phyloP scores from a whole-genome alignment of 2,888 invertebrate species.

The Formica aserva region DNA sequence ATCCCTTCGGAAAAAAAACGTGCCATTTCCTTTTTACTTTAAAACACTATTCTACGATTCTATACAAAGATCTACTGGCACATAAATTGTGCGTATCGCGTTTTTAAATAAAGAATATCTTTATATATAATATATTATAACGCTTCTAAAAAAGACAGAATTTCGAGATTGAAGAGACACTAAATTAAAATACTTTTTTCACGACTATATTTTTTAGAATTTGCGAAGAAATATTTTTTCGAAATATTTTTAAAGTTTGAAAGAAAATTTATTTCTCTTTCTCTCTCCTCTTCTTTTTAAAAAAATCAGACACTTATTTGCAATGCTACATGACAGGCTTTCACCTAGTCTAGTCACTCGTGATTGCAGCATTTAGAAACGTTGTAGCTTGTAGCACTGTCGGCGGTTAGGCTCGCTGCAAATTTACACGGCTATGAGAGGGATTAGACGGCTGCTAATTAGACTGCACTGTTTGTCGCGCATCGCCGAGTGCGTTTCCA shows the following conservation, averaged over 20 bases:
- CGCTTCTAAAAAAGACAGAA: not conserved
- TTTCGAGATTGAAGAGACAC: not conserved
- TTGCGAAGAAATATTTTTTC: not conserved
- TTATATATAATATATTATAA: not conserved
- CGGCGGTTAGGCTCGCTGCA: slow-evolving; percentile 76
- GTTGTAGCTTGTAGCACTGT: slow-evolving; percentile 71
- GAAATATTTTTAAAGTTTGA: not conserved
- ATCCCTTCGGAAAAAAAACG: not conserved
- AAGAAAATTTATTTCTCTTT: not conserved
- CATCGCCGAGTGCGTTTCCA: slow-evolving; percentile 75
- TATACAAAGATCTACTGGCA: slow-evolving; percentile 4
- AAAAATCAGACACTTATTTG: not conserved
- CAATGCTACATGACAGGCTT: not conserved
- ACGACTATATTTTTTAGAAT: not conserved
- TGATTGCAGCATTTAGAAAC: slow-evolving; percentile 44
- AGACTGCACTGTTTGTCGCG: slow-evolving; percentile 79
- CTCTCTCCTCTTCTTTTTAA: not conserved
- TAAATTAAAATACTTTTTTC: not conserved
- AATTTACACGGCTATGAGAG: slow-evolving; percentile 74
- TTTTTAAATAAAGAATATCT: not conserved
- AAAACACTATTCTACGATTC: not conserved
- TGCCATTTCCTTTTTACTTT: not conserved
- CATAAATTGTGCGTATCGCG: not conserved
- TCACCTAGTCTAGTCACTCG: slow-evolving; percentile 16
- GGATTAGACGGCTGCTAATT: slow-evolving; percentile 81